Percentiles rank a stretch among this genome's conserved stretches.
Evolutionary conservation across 2,888 invertebrate genomes (phyloP).

Genomic region (Pheosia gnoma): DNA sequence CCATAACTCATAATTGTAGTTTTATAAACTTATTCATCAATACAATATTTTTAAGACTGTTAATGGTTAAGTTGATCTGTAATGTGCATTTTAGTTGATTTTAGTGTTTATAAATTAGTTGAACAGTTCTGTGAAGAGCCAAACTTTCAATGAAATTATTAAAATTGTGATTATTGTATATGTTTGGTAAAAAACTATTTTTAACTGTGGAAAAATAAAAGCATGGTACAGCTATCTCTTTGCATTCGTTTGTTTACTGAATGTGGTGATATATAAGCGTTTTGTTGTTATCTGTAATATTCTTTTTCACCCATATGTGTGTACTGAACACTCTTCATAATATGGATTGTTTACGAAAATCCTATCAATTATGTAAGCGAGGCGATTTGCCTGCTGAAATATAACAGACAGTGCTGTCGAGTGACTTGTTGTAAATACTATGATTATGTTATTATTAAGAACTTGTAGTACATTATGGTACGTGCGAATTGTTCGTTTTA

Average conservation of each 20-base stretch:
- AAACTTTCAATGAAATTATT: background rate
- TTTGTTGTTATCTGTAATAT: background rate
- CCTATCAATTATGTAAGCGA: background rate
- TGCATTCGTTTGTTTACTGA: background rate
- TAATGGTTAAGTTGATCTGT: slow-evolving; percentile 43
- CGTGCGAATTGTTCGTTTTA: slow-evolving; percentile 62
- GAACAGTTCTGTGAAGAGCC: background rate
- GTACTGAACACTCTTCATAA: background rate
- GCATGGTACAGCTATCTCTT: background rate
- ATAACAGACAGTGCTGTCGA: slow-evolving; percentile 10
- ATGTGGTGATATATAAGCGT: background rate
- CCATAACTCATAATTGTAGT: background rate
- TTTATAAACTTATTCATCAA: slow-evolving; percentile 15
- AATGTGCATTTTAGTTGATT: slow-evolving; percentile 39
- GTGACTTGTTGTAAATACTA: slow-evolving; percentile 52
- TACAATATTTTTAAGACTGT: slow-evolving; percentile 54
- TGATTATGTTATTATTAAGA: slow-evolving; percentile 44
- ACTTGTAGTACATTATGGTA: slow-evolving; percentile 54
- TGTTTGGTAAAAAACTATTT: background rate
- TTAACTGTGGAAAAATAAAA: background rate
- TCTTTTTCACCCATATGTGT: background rate
- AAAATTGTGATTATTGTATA: slow-evolving; percentile 3
- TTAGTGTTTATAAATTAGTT: background rate
- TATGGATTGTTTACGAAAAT: background rate
- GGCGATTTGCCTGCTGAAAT: background rate